Base-by-base conservation (phyloP, 2,113 vertebrate species). In the Barnardius zonarius region DNA sequence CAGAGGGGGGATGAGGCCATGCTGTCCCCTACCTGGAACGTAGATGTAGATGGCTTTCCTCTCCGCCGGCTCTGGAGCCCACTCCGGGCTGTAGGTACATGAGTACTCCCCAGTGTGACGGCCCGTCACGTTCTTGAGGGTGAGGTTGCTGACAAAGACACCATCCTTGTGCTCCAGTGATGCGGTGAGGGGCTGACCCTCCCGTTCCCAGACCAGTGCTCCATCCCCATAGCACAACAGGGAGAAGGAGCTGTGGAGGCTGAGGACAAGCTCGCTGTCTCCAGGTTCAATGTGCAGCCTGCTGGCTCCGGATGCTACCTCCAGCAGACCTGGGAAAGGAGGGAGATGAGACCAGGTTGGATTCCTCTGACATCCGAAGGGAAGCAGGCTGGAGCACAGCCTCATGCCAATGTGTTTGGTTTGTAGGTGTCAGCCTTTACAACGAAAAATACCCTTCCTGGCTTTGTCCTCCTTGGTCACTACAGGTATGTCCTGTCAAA, bases 91-190 rank as follows among this genome's bases (percentile, higher is more conserved):
- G 93, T 98, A 98, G 33, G 66, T 18, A 66, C 99, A 99, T 0
- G 91, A 72, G 70, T 99, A 99, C 67, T 99, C 98, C 18, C 99
- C 99, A 0, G 99, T 99, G 95, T 99, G 97, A 10, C 80, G 94
- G 95, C 99, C 99, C 1, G 97, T 98, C 90, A 99, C 97, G 0
- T 98, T 98, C 78, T 82, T 82, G 78, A 99, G 97, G 4, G 95
- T 98, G 70, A 99, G 95, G 14, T 93, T 94, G 67, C 98, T 99
- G 83, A 97, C 55, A 2, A 98, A 98, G 85, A n/a, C 92, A 44
- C 96, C 83, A 0, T 97, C 91, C 62, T 55, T 96, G 63, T 82
- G 79, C 55, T 96, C 95, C 55, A 86, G 43, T 0, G 11, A 31
- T 33, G 94, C 62, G 1, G 91, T 1, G 0, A 86, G 86, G 24